Conservation (phyloP, 2,113 vertebrate species). For the Pteronura brasiliensis region DNA sequence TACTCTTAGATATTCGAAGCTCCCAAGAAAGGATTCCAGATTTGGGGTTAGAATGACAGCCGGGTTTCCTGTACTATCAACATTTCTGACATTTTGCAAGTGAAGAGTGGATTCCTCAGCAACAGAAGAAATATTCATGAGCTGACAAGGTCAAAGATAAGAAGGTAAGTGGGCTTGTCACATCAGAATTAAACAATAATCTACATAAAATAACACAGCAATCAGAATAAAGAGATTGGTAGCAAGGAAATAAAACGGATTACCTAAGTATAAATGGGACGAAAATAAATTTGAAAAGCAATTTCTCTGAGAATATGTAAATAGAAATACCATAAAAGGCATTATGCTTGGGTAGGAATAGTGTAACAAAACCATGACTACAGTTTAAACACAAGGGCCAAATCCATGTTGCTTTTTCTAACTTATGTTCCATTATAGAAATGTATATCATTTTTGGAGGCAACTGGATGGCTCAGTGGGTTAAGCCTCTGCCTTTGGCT, state of each 20-base stretch:
- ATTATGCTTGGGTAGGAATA: neutral
- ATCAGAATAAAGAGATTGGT: neutral
- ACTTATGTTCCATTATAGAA: neutral
- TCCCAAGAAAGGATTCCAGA: neutral
- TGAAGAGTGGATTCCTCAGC: neutral
- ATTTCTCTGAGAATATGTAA: constrained; percentile 8
- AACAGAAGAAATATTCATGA: neutral
- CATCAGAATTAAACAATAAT: neutral
- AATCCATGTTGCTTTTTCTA: neutral
- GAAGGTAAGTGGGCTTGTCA: neutral
- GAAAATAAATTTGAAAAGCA: neutral
- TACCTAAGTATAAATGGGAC: neutral
- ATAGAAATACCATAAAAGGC: neutral
- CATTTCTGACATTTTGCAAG: neutral
- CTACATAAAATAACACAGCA: neutral
- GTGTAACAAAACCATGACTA: neutral
- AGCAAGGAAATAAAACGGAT: neutral
- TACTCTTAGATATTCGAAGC: neutral
- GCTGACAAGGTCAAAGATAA: neutral
- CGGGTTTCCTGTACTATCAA: neutral
- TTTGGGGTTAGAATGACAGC: neutral
- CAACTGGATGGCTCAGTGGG: too few relatives aligned
- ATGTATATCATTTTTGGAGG: neutral
- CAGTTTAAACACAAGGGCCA: neutral
- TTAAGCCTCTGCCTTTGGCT: too few relatives aligned